Percentiles rank a stretch among this genome's conserved stretches.
Conservation (phyloP, 2,888 invertebrate species). For the Pyrrhosoma nymphula region DNA sequence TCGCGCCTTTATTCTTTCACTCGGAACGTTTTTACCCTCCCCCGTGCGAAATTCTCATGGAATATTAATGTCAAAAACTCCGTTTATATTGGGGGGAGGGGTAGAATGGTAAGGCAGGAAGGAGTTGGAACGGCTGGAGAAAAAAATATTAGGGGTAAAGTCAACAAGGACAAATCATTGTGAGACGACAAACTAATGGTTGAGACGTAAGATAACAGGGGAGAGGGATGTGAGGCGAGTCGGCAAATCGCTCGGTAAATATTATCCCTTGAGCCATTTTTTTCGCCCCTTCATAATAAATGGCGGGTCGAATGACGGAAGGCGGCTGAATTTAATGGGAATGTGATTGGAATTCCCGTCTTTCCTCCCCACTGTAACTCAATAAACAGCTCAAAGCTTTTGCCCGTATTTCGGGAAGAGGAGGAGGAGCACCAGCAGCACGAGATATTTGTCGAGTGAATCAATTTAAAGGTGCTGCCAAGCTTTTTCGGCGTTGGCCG, state of each 20-base stretch:
- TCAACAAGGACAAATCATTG: conserved; percentile 63
- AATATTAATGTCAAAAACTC: conserved; percentile 48
- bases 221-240: neutral
- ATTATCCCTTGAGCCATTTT: neutral
- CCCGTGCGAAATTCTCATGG: conserved; percentile 26
- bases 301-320: neutral
- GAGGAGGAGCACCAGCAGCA: neutral
- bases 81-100: neutral
- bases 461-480: neutral
- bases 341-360: conserved; percentile 10
- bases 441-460: neutral
- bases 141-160: neutral
- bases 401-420: neutral
- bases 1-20: neutral
- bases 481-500: neutral
- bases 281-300: conserved; percentile 22
- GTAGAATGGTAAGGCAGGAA: neutral
- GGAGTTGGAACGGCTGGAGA: neutral
- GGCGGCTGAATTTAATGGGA: neutral
- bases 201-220: conserved; percentile 38
- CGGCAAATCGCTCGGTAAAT: conserved; percentile 51
- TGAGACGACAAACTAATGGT: conserved; percentile 61
- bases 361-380: neutral
- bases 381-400: conserved; percentile 13
- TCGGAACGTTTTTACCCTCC: neutral